Base-by-base conservation (phyloP, 2,113 vertebrate genomes). In the Amphiprion percula region DNA sequence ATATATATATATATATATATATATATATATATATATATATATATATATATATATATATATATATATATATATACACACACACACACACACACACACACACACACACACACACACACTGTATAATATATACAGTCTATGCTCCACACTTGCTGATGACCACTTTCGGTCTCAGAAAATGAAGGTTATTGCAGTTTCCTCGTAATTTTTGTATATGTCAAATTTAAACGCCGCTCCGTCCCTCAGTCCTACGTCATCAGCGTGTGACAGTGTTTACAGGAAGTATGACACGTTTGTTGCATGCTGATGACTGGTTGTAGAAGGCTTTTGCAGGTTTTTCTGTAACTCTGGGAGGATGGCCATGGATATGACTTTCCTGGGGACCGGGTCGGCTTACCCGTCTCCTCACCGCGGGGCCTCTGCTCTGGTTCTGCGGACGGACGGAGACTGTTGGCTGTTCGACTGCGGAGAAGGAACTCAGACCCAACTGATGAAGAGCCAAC, bases 381-480 rank as follows among this genome's bases (percentile, higher is more conserved):
- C 96, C 0, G 98, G 98, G 1, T 94, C 97, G 0, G 97, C 96
- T 0, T 98, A 96, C 50, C 97, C 97, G 1, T 96, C 96, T 0
- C 97, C 97, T 0, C 88, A 90, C 0, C 91, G 97, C 49, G 97
- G 97, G 0, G 96, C 97, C 0, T 95, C 97, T 0, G 97, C 97
- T 0, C 68, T 97, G 14, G 97, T 96, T 59, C 92, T 98, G n/a
- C 94, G 97, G 33, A 83, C 92, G 9, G 95, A 97, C 9, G 97
- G 97, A 4, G 95, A 97, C 2, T 97, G 95, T 72, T 99, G 97
- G 97, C 94, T 99, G 41, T 99, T 99, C n/a, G 97, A 98, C 91
- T 99, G 97, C 54, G 98, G 97, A 0, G 98, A 99, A 50, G 97
- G 97, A 0, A 99, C 97, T 0, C 98, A 98, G 82, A 99, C 97